phyloP scores from a whole-genome alignment of 2,797 vertebrate genomes.

The Sebastes kiyomatsui region DNA sequence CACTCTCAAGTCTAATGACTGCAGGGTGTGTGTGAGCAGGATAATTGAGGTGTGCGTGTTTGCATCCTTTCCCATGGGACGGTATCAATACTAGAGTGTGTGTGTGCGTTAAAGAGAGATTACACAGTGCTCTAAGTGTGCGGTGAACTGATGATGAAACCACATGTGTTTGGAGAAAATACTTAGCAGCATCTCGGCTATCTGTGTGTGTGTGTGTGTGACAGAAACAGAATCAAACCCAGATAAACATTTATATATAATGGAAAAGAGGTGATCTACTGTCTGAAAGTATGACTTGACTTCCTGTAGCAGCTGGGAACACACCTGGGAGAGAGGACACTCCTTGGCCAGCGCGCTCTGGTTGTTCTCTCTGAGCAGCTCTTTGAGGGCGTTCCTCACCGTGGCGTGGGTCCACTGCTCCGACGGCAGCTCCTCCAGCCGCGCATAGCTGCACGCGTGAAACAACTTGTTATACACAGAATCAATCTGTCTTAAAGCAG shows the following conservation, averaged over 20 bases:
- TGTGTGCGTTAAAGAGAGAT: slow-evolving; percentile 12
- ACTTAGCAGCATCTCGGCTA: slow-evolving; percentile 29
- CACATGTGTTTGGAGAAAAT: slow-evolving; percentile 50
- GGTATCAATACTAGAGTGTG: slow-evolving; percentile 42
- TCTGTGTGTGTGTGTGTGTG: slow-evolving; percentile 2
- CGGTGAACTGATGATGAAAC: slow-evolving; percentile 60
- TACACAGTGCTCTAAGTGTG: slow-evolving; percentile 49
- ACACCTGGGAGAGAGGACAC: slow-evolving; percentile 97
- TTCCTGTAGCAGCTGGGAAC: not conserved
- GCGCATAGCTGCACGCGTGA: slow-evolving; percentile 84
- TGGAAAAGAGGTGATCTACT: not conserved
- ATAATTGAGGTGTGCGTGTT: slow-evolving; percentile 67
- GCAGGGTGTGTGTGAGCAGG: slow-evolving; percentile 69
- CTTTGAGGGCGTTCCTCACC: slow-evolving; percentile 95
- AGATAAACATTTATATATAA: not conserved
- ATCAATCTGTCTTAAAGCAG: not conserved
- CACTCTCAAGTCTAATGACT: slow-evolving; percentile 60
- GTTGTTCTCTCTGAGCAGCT: slow-evolving; percentile 96
- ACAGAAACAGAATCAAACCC: not conserved
- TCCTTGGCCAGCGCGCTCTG: slow-evolving; percentile 96
- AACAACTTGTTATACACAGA: not conserved
- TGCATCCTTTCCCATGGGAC: slow-evolving; percentile 69
- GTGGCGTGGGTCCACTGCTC: slow-evolving; percentile 98
- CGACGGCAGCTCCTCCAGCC: slow-evolving; percentile 94
- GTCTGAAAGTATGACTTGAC: not conserved